Conservation (phyloP, 2,113 vertebrate genomes). For the Saguinus midas region DNA sequence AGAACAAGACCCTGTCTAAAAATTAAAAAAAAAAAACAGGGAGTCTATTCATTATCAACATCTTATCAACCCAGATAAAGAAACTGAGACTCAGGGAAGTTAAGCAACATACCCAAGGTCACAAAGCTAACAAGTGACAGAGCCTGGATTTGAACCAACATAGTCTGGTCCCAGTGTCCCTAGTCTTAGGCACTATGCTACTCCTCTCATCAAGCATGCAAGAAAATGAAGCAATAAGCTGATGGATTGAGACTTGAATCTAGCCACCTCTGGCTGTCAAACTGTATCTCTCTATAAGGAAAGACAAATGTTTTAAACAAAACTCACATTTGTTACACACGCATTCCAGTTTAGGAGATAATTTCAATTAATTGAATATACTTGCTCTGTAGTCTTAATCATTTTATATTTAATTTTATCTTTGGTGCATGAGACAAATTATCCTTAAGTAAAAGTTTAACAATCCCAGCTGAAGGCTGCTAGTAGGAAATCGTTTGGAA, state of each 20-base stretch:
- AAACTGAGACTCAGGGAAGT: neutral
- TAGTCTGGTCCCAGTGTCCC: too few species aligned
- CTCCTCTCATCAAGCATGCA: neutral
- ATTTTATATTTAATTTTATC: constrained; percentile 41
- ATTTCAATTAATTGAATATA: constrained; percentile 30
- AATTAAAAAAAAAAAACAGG: too few species aligned
- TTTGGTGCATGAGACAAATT: neutral
- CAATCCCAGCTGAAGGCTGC: neutral
- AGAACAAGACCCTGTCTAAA: too few species aligned
- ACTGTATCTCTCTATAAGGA: neutral
- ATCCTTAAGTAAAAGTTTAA: neutral
- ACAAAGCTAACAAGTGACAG: neutral
- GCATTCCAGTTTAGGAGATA: neutral
- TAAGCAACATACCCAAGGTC: neutral
- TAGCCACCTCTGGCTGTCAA: neutral
- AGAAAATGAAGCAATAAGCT: neutral
- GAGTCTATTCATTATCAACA: neutral
- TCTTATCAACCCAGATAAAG: neutral
- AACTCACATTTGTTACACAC: neutral
- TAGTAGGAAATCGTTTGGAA: neutral
- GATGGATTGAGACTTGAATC: neutral
- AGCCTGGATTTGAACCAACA: neutral
- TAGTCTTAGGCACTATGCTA: neutral
- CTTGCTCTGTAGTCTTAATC: neutral
- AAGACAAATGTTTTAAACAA: constrained; percentile 45